phyloP scores from a whole-genome alignment of 35 echinoderm and acorn worm genomes.

The Heliocidaris tuberculata region DNA sequence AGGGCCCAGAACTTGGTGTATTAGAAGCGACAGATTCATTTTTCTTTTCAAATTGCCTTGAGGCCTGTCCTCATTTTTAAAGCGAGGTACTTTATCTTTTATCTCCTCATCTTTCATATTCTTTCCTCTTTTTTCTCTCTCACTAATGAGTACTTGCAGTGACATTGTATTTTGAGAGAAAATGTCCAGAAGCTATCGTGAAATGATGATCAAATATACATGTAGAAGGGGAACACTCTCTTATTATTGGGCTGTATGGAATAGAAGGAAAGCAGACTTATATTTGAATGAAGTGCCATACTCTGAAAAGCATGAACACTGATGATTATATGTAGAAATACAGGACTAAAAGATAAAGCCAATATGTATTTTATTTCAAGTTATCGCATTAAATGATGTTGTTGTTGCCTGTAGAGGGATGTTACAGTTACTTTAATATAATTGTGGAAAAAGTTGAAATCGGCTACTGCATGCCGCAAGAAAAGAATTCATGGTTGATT shows the following conservation, averaged over 20 bases:
- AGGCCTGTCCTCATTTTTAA: neutral
- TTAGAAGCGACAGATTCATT: constrained; percentile 10
- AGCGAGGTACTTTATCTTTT: neutral
- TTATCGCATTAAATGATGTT: too few relatives aligned
- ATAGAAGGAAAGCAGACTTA: neutral
- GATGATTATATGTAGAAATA: neutral
- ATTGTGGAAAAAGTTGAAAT: too few relatives aligned
- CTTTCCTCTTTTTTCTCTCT: neutral
- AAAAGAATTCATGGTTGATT: too few relatives aligned
- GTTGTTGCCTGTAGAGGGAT: too few relatives aligned
- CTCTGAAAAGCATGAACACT: neutral
- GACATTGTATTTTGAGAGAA: constrained; percentile 4
- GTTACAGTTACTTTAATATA: too few relatives aligned
- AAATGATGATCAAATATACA: constrained; percentile 8
- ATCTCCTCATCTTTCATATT: constrained; percentile 4
- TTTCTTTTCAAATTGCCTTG: neutral
- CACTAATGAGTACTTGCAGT: neutral
- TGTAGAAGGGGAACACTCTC: neutral
- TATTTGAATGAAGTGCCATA: neutral
- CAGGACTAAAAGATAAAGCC: too few relatives aligned
- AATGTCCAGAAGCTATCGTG: neutral
- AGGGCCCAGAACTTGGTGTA: neutral
- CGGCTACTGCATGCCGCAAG: too few relatives aligned
- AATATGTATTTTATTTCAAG: too few relatives aligned
- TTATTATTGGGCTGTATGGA: neutral